Conservation (phyloP, 2,113 vertebrate genomes). For the Fulica atra region DNA sequence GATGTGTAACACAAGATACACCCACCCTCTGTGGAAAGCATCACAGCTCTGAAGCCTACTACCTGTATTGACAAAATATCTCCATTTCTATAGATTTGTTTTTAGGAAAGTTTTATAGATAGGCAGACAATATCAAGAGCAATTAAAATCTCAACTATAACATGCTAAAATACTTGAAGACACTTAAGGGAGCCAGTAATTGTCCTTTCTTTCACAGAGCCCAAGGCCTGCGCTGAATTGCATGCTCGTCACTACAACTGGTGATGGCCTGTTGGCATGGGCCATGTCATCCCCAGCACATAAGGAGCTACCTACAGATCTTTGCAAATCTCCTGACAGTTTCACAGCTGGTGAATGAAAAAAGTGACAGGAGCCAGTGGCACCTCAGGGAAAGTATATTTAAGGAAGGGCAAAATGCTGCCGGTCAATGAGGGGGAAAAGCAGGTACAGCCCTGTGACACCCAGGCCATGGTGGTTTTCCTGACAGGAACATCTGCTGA, state of each 20-base stretch:
- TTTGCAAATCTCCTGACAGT: background rate
- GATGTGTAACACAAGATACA: background rate
- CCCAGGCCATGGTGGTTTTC: background rate
- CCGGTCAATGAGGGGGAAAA: no score
- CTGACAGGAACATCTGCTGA: background rate
- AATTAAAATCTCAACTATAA: conserved; percentile 22
- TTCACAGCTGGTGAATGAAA: background rate
- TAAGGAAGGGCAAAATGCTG: background rate
- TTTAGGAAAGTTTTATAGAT: background rate
- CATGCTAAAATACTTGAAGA: background rate
- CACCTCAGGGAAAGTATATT: rapidly evolving
- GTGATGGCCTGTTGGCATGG: background rate
- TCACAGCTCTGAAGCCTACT: background rate
- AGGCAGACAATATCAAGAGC: background rate
- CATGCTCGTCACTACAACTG: background rate
- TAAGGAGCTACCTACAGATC: background rate
- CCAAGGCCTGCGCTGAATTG: background rate
- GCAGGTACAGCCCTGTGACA: background rate
- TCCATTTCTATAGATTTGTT: background rate
- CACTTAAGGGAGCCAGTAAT: background rate
- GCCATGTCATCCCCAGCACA: background rate
- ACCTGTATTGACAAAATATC: background rate
- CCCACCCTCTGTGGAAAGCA: background rate
- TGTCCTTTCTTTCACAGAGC: background rate
- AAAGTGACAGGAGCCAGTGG: background rate